Base-by-base conservation (phyloP, 2,797 vertebrate species). In the Ataeniobius toweri region DNA sequence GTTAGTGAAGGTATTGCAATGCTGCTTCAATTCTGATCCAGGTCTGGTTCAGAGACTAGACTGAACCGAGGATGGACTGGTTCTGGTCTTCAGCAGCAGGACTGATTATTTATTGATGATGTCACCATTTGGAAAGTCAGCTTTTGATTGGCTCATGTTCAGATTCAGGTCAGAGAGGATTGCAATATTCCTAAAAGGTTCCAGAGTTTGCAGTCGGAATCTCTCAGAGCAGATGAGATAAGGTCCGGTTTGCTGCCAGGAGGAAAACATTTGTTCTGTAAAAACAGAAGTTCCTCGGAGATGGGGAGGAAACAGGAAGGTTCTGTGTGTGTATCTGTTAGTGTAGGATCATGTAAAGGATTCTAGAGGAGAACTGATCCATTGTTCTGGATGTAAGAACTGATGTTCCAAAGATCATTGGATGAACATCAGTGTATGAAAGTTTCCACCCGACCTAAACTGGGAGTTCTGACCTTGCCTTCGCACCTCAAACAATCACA, bases 1-100 rank as follows among this genome's bases (percentile, higher is more conserved):
- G 77, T 73, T 80, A 69, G 50, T 75, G 73, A 88, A 87, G 44
- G 46, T 7, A 28, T 78, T 69, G 0, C 46, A 44, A 41, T 58
- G 63, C 5, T 78, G 36, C 18, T 12, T 18, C n/a, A 10, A 16
- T 22, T 46, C 51, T 41, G 53, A 41, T n/a, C 16, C 3, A 0
- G 55, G 14, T 65, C 59, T 53, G 59, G 18, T 67, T 48, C 61
- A 39, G 26, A n/a, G 63, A 51, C 18, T 3, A 4, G 73, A 56
- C 50, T 9, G 3, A 9, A n/a, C 53, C n/a, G 22, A 58, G 53
- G 12, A 41, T 14, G 39, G 24, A n/a, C 20, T 0, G n/a, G 72
- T 73, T 39, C 71, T 73, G 53, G 46, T 56, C 31, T 14, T 20
- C n/a, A 50, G 48, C 46, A 28, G 46, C 48, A 10, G n/a, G 46